Percentiles rank a stretch among this genome's conserved stretches.
Evolutionary conservation across 2,797 vertebrate species (phyloP).

Genomic region (Gymnocypris eckloni): DNA sequence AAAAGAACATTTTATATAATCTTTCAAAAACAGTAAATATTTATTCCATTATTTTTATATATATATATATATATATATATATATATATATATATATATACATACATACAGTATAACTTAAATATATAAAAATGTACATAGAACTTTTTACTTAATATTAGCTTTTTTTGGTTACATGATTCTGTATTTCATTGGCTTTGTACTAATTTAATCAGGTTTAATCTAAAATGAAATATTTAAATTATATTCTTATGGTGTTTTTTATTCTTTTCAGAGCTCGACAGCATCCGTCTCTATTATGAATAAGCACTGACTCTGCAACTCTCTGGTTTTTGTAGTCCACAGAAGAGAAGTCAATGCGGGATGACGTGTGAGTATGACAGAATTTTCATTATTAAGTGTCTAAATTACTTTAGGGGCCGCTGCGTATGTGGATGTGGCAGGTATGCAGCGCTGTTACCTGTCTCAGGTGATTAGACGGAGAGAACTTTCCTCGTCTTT

Average conservation of each 20-base stretch:
- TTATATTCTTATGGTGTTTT: neutral
- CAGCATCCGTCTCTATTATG: neutral
- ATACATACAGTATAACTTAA: too few species aligned
- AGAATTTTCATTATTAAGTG: neutral
- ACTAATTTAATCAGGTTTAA: neutral
- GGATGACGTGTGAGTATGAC: neutral
- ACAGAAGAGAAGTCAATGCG: neutral
- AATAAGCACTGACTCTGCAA: neutral
- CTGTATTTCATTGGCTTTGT: neutral
- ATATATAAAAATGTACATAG: too few species aligned
- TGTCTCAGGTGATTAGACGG: conserved; percentile 37
- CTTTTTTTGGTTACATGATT: neutral
- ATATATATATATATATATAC: too few species aligned
- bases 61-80: too few species aligned
- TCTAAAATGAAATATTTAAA: neutral
- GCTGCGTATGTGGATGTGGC: neutral
- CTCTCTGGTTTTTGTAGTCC: neutral
- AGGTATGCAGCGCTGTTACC: conserved; percentile 9
- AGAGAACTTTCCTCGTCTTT: conserved; percentile 16
- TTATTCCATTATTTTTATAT: too few species aligned
- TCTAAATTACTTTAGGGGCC: neutral
- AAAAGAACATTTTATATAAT: too few species aligned
- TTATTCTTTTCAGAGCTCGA: neutral
- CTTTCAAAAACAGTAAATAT: too few species aligned
- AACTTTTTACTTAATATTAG: too few species aligned